Evolutionary conservation across 2,888 invertebrate genomes (phyloP).

Genomic region (Limulus polyphemus): DNA sequence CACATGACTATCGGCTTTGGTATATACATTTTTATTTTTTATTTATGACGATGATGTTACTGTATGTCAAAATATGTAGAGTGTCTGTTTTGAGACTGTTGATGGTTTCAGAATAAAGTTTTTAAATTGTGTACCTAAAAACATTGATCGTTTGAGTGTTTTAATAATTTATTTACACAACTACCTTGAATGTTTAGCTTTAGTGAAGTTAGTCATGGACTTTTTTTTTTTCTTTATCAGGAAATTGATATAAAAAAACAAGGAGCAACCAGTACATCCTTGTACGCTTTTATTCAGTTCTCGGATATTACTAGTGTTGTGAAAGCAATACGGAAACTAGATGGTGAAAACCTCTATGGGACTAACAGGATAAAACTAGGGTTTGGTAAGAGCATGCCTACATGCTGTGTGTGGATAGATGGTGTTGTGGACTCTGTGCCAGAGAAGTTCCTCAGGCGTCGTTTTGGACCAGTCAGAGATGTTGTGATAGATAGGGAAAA

Average conservation of each 20-base stretch:
- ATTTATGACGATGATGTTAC: too few relatives aligned
- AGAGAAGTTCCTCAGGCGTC: slow-evolving; percentile 71
- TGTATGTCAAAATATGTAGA: too few relatives aligned
- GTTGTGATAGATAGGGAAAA: slow-evolving; percentile 67
- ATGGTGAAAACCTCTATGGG: slow-evolving; percentile 76
- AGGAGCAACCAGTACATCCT: slow-evolving; percentile 50
- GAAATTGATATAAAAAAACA: slow-evolving; percentile 98
- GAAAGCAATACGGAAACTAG: slow-evolving; percentile 77
- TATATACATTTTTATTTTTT: too few relatives aligned
- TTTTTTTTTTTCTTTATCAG: slow-evolving; percentile 35
- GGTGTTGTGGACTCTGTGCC: slow-evolving; percentile 66
- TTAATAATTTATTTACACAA: too few relatives aligned
- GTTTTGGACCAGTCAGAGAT: slow-evolving; percentile 63
- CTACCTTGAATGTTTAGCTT: neutral
- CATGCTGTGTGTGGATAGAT: slow-evolving; percentile 91
- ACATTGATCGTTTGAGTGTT: too few relatives aligned
- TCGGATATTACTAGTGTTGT: slow-evolving; percentile 92
- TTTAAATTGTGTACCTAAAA: too few relatives aligned
- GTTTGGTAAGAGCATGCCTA: slow-evolving; percentile 93
- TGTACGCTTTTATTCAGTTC: slow-evolving; percentile 96
- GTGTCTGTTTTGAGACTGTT: too few relatives aligned
- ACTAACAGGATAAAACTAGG: slow-evolving; percentile 86
- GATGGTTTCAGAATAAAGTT: too few relatives aligned
- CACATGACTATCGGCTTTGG: too few relatives aligned
- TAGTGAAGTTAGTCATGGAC: neutral